A percentile compares a stretch with the other conserved stretches of the same genome.
Evolutionary conservation across 1,140 invertebrate genomes (phyloP).

Genomic region (Lerema accius): DNA sequence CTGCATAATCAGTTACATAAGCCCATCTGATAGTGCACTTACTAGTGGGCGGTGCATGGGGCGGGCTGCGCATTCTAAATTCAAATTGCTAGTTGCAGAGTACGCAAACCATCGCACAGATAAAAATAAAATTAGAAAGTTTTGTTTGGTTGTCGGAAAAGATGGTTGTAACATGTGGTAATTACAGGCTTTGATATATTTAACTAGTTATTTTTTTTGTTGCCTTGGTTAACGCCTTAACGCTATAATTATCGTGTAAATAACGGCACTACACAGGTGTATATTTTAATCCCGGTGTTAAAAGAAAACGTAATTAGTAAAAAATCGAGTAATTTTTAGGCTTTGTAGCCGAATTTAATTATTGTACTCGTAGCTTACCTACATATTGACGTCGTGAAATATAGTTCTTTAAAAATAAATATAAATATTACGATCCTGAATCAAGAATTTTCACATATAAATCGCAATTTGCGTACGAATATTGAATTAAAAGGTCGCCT

Average conservation of each 20-base stretch:
- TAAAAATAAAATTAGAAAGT: slow-evolving; percentile 24
- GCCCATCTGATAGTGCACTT: slow-evolving; percentile 62
- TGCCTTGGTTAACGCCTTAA: no score
- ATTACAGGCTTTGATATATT: background rate
- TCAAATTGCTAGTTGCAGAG: slow-evolving; percentile 67
- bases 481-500: slow-evolving; percentile 47
- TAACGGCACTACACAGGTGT: no score
- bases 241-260: no score
- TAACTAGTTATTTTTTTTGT: no score
- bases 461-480: slow-evolving; percentile 47
- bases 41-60: slow-evolving; percentile 57
- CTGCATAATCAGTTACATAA: slow-evolving; percentile 71
- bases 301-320: no score
- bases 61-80: slow-evolving; percentile 64
- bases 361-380: no score
- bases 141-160: background rate
- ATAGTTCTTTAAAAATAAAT: no score
- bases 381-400: no score
- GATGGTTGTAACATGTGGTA: slow-evolving; percentile 18
- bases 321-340: no score
- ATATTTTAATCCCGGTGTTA: no score
- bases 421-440: background rate
- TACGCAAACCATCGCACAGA: slow-evolving; percentile 58
- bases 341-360: no score
- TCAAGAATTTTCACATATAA: slow-evolving; percentile 48